These are phyloP conservation scores for Ramphastos sulfuratus DNA, from an alignment of 2,113 vertebrate genomes.

Conservation along the genomic window DNA sequence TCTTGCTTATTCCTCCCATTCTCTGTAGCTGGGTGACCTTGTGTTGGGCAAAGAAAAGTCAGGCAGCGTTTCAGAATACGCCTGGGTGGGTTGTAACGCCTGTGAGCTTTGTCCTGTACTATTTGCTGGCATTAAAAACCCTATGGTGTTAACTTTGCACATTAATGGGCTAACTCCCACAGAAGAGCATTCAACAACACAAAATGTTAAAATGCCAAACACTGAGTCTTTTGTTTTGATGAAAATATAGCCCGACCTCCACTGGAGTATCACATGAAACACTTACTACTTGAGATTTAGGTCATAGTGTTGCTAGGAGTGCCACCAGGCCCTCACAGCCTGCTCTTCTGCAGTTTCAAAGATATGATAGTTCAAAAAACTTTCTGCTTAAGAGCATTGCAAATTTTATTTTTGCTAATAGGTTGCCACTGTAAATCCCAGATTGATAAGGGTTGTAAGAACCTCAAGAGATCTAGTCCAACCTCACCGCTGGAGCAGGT, in stretches of 20 bases:
- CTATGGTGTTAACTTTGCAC: neutral
- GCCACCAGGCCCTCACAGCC: neutral
- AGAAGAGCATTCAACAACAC: neutral
- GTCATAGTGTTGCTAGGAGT: neutral
- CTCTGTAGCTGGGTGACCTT: neutral
- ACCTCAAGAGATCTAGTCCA: too few relatives aligned
- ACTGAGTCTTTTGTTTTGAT: neutral
- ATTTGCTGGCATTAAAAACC: conserved; percentile 24
- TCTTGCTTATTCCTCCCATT: neutral
- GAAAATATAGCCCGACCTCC: neutral
- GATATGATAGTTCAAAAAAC: neutral
- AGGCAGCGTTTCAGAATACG: conserved; percentile 27
- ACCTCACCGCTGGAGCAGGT: too few relatives aligned
- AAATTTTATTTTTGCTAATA: neutral
- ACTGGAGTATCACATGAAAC: neutral
- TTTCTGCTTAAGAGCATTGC: neutral
- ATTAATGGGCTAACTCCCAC: conserved; percentile 18
- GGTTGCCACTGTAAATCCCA: neutral
- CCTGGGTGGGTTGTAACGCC: conserved; percentile 9
- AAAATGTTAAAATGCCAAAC: conserved; percentile 15
- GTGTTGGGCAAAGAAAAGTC: neutral
- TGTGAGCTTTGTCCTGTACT: conserved; percentile 54
- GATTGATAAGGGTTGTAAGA: too few relatives aligned
- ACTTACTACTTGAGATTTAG: neutral
- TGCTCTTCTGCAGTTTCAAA: neutral